These are phyloP conservation scores for Gadus macrocephalus DNA, from an alignment of 2,113 vertebrate genomes.

Conservation along the genomic window DNA sequence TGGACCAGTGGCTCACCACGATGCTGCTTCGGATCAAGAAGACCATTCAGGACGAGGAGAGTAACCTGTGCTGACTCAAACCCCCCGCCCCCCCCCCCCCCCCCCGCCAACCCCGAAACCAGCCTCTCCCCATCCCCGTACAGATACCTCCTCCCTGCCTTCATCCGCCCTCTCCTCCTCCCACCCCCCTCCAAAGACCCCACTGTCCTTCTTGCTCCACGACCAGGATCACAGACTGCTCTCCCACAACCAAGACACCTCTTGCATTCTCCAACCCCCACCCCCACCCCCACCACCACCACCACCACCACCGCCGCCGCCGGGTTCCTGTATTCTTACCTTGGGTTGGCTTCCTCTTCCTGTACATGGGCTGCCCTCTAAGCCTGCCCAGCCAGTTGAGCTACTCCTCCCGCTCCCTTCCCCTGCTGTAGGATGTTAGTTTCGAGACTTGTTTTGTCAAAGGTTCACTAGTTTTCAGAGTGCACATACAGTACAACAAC, in stretches of 20 bases:
- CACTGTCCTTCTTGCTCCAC: background rate
- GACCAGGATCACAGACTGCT: background rate
- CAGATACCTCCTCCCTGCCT: background rate
- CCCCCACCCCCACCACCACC: too few relatives aligned
- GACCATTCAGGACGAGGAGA: conserved; percentile 86
- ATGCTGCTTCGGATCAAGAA: conserved; percentile 96
- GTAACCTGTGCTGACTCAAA: conserved; percentile 75
- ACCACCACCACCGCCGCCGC: background rate
- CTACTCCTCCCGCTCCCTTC: background rate
- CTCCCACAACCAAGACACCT: background rate
- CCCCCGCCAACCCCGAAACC: background rate
- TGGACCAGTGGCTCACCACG: conserved; percentile 95
- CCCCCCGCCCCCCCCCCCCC: background rate
- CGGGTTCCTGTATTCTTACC: background rate
- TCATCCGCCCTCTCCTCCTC: background rate
- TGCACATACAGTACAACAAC: conserved; percentile 23
- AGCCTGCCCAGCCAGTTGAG: background rate
- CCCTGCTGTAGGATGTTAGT: background rate
- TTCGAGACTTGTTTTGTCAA: background rate
- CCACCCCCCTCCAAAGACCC: background rate
- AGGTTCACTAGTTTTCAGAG: conserved; percentile 46
- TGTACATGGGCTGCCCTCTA: background rate
- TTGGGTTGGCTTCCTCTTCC: background rate
- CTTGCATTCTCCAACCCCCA: background rate
- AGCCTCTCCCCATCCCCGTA: conserved; percentile 15